phyloP scores from a whole-genome alignment of 1,140 invertebrate species.

The Physella acuta region DNA sequence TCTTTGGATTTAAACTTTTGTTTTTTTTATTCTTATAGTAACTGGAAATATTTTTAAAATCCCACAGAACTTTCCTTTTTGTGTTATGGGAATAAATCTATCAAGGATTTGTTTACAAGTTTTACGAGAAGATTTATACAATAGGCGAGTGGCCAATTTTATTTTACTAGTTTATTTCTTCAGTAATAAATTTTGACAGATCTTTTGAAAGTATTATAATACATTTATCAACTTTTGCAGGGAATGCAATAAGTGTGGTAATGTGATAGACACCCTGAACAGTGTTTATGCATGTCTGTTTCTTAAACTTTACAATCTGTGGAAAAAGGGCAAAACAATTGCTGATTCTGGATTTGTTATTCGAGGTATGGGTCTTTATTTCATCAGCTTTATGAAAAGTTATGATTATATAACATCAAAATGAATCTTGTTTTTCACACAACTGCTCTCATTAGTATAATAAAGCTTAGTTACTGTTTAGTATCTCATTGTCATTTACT shows the following conservation, averaged over 20 bases:
- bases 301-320: slow-evolving; percentile 60
- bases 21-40: neutral
- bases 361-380: slow-evolving; percentile 57
- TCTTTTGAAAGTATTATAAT: neutral
- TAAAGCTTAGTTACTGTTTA: neutral
- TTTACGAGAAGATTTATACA: slow-evolving; percentile 62
- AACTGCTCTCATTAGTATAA: neutral
- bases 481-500: neutral
- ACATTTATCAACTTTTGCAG: slow-evolving; percentile 37
- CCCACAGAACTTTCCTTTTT: slow-evolving; percentile 65
- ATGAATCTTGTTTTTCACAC: neutral
- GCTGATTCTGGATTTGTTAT: slow-evolving; percentile 64
- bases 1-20: neutral
- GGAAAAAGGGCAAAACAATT: slow-evolving; percentile 65
- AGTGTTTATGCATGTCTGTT: slow-evolving; percentile 63
- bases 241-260: slow-evolving; percentile 60
- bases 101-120: slow-evolving; percentile 64
- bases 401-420: neutral
- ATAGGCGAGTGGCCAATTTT: slow-evolving; percentile 58
- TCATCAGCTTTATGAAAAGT: neutral
- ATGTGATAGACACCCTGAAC: slow-evolving; percentile 62
- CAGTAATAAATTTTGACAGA: neutral
- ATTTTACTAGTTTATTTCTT: neutral
- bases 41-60: neutral
- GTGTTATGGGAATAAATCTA: slow-evolving; percentile 66